Conservation (phyloP, 2,888 invertebrate species). For the Aphidoletes aphidimyza region DNA sequence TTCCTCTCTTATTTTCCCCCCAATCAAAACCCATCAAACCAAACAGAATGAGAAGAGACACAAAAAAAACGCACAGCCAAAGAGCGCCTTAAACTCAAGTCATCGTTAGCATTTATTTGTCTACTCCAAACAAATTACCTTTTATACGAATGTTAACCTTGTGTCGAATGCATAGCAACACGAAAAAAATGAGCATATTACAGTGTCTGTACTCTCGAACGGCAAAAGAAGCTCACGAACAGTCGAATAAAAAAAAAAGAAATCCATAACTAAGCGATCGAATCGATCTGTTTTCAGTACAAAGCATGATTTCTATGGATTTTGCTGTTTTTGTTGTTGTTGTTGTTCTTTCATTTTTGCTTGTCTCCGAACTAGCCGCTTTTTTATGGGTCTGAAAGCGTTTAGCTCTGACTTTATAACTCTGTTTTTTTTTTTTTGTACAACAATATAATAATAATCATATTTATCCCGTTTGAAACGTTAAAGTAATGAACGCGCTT, state of each 20-base stretch:
- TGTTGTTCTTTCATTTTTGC: not conserved
- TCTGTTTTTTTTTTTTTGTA: not conserved
- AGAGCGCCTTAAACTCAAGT: constrained; percentile 7
- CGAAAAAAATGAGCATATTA: constrained; percentile 35
- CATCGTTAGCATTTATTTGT: constrained; percentile 53
- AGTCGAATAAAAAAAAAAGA: no score
- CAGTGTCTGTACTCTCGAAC: not conserved
- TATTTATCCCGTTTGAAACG: constrained; percentile 37
- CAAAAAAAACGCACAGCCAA: no score
- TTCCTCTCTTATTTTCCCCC: not conserved
- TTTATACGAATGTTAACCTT: constrained; percentile 48
- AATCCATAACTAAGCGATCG: constrained; percentile 4
- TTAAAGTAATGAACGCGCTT: constrained; percentile 34
- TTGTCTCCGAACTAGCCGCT: no score
- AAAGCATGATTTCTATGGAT: constrained; percentile 9
- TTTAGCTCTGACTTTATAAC: not conserved
- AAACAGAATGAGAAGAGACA: constrained; percentile 20
- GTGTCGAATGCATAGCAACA: constrained; percentile 42
- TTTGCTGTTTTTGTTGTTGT: constrained; percentile 6
- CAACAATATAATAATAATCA: constrained; percentile 1
- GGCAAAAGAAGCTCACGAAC: no score
- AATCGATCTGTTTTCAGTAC: constrained; percentile 21
- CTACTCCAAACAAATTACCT: constrained; percentile 53
- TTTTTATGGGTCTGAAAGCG: no score
- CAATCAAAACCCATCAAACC: constrained; percentile 27